Conservation (phyloP, 2,797 vertebrate genomes). For the Anolis apletophallus region DNA sequence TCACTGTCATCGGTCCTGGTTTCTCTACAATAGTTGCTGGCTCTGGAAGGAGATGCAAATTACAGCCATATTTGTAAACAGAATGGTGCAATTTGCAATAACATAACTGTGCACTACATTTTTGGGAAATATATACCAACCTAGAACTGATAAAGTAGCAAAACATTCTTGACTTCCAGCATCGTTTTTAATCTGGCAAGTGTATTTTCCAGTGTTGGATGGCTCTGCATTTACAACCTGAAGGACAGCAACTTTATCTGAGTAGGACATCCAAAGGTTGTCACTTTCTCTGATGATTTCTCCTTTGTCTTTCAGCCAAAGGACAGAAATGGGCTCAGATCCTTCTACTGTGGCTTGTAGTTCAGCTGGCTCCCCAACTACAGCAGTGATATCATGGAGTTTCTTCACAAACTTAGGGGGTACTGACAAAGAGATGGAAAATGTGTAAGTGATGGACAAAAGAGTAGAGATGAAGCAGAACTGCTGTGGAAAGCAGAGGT, state of each 20-base stretch:
- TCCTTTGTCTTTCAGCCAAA: conserved; percentile 98
- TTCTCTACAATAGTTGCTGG: conserved; percentile 96
- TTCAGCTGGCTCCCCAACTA: conserved; percentile 91
- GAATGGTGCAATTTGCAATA: not conserved
- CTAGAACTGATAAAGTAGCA: conserved; percentile 93
- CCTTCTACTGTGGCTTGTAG: conserved; percentile 92
- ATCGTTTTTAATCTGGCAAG: conserved; percentile 95
- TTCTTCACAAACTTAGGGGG: conserved; percentile 95
- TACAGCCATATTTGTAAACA: not conserved
- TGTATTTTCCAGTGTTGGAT: conserved; percentile 90
- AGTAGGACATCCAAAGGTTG: conserved; percentile 92
- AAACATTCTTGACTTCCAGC: conserved; percentile 94
- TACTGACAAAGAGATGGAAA: conserved; percentile 83
- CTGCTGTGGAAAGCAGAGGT: conserved; percentile 22
- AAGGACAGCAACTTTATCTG: conserved; percentile 89
- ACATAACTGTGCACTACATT: not conserved
- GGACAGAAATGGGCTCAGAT: conserved; percentile 93
- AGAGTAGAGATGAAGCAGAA: conserved; percentile 39
- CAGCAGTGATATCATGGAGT: conserved; percentile 89
- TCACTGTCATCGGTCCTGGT: conserved; percentile 93
- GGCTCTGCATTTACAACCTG: conserved; percentile 87
- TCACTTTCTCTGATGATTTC: conserved; percentile 96
- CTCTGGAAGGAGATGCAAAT: conserved; percentile 81
- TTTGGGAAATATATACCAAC: conserved; percentile 81
- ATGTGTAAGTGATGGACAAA: conserved; percentile 46